A percentile compares a stretch with the other conserved stretches of the same genome.
Conservation (phyloP, 1,140 invertebrate species). For the Mactra quadrangularis region DNA sequence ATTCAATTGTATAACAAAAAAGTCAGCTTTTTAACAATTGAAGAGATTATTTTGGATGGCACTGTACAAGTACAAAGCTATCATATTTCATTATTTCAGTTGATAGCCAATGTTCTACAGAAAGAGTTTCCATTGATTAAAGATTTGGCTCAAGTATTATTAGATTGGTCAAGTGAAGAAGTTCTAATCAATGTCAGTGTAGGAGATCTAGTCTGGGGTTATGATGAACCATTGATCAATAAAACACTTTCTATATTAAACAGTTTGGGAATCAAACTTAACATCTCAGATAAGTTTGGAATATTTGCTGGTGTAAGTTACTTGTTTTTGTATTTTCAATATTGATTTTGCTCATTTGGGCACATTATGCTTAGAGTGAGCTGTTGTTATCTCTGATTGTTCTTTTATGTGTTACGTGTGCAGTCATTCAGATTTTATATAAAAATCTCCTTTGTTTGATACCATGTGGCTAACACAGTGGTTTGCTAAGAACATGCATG, state of each 20-base stretch:
- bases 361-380: too few species aligned
- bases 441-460: too few species aligned
- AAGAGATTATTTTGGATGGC: too few species aligned
- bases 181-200: constrained; percentile 54
- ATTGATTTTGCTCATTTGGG: too few species aligned
- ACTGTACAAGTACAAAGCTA: too few species aligned
- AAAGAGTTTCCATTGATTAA: constrained; percentile 30
- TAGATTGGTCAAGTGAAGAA: constrained; percentile 29
- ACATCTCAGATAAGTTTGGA: constrained; percentile 58
- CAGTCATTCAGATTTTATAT: too few species aligned
- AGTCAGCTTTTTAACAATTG: too few species aligned
- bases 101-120: constrained; percentile 60
- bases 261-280: constrained; percentile 20
- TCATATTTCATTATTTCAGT: constrained; percentile 52
- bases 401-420: too few species aligned
- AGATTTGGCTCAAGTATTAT: constrained; percentile 7
- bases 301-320: constrained; percentile 57
- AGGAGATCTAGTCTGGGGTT: constrained; percentile 65
- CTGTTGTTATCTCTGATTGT: too few species aligned
- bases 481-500: too few species aligned
- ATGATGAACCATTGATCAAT: constrained; percentile 61
- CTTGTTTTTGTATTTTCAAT: not conserved
- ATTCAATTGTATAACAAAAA: too few species aligned
- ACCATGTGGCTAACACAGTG: too few species aligned
- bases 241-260: constrained; percentile 21